A percentile compares a stretch with the other conserved stretches of the same genome.
These are phyloP conservation scores for Athripsodes cinereus DNA, from an alignment of 2,888 invertebrate genomes.

Conservation along the genomic window DNA sequence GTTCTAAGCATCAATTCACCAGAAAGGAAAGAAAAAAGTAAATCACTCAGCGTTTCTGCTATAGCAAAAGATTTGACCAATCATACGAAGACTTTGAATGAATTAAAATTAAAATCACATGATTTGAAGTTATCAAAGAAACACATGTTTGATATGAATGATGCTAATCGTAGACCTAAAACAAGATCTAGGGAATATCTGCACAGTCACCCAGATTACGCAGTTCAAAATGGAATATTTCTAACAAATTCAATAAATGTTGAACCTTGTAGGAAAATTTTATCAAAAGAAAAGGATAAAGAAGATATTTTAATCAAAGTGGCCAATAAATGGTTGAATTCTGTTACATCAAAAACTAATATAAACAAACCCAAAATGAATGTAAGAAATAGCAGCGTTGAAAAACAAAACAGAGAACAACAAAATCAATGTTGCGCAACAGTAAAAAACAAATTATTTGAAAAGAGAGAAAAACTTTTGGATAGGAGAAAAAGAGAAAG, in stretches of 20 bases:
- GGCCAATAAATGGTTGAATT: slow-evolving; percentile 1
- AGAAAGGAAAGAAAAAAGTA: neutral
- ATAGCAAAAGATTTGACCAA: neutral
- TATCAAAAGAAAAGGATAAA: neutral
- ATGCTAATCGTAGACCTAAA: neutral
- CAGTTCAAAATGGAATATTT: neutral
- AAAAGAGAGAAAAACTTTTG: slow-evolving; percentile 18
- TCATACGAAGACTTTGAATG: slow-evolving; percentile 8
- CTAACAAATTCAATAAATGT: neutral
- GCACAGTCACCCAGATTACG: neutral
- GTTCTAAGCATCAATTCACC: slow-evolving; percentile 14
- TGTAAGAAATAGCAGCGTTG: too few relatives aligned
- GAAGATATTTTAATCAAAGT: slow-evolving; percentile 7
- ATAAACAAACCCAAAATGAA: neutral
- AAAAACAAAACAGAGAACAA: neutral
- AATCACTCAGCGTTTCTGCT: neutral
- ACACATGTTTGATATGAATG: neutral
- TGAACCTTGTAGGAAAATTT: neutral
- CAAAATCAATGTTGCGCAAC: neutral
- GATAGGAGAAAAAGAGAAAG: slow-evolving; percentile 24
- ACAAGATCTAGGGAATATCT: neutral
- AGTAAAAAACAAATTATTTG: slow-evolving; percentile 13
- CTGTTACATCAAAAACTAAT: neutral
- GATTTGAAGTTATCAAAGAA: slow-evolving; percentile 9
- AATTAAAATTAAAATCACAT: slow-evolving; percentile 16